Conservation (phyloP, 2,113 vertebrate genomes). For the Synchiropus splendidus region DNA sequence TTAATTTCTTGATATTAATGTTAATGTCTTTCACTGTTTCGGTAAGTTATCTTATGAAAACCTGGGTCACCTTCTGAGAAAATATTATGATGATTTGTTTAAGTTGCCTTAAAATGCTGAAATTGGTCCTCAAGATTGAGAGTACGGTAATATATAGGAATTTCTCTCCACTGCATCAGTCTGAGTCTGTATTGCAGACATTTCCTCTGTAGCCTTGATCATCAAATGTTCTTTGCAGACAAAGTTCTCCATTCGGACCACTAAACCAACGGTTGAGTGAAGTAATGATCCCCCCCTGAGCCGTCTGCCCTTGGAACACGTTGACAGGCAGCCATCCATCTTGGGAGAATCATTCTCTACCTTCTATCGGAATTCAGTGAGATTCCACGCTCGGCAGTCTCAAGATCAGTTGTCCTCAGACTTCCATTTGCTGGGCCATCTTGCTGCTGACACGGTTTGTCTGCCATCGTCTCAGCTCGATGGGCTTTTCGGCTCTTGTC, state of each 20-base stretch:
- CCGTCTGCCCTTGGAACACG: slow-evolving; percentile 33
- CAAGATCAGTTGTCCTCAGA: slow-evolving; percentile 20
- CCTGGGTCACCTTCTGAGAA: no score
- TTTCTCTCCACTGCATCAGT: no score
- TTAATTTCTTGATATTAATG: no score
- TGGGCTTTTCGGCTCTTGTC: slow-evolving; percentile 32
- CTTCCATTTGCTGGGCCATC: slow-evolving; percentile 33
- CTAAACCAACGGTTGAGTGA: slow-evolving; percentile 10
- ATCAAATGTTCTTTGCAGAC: slow-evolving; percentile 2
- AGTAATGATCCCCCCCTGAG: slow-evolving; percentile 20
- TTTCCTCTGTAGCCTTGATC: background rate
- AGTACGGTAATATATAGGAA: no score
- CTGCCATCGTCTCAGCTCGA: slow-evolving; percentile 28
- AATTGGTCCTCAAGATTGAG: no score
- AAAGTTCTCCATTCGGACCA: slow-evolving; percentile 15
- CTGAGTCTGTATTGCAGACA: no score
- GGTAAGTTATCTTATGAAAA: no score
- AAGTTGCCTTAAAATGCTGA: no score
- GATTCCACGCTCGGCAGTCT: slow-evolving; percentile 15
- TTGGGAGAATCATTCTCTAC: slow-evolving; percentile 9
- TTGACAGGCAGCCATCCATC: slow-evolving; percentile 16
- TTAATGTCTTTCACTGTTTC: no score
- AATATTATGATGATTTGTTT: no score
- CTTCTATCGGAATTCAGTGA: slow-evolving; percentile 10
- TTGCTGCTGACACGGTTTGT: slow-evolving; percentile 31